Evolutionary conservation across 2,113 vertebrate genomes (phyloP).

Genomic region (Collichthys lucidus): DNA sequence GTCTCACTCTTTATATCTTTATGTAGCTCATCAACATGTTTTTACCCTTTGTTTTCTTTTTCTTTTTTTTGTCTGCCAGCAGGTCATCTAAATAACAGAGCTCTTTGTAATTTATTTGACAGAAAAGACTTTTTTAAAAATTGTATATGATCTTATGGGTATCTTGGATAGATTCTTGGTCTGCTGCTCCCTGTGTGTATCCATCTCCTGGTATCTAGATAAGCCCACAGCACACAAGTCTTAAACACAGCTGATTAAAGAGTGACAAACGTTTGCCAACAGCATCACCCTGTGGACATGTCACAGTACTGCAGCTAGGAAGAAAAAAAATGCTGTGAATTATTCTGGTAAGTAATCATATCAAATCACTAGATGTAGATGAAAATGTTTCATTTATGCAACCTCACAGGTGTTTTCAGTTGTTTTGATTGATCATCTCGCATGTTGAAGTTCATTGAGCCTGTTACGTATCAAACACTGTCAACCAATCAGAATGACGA

Average conservation of each 20-base stretch:
- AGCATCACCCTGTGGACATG: neutral
- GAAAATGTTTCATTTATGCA: neutral
- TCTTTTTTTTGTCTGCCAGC: neutral
- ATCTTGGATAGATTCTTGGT: no score
- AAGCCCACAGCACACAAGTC: neutral
- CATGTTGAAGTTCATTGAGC: neutral
- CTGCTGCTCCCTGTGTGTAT: neutral
- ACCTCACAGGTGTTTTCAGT: neutral
- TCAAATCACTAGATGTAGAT: neutral
- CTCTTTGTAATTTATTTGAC: neutral
- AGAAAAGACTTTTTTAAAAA: neutral
- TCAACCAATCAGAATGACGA: neutral
- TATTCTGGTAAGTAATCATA: neutral
- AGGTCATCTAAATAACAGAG: neutral
- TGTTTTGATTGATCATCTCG: neutral
- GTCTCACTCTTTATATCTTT: constrained; percentile 6
- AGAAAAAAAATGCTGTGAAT: neutral
- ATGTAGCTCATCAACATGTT: neutral
- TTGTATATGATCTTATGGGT: neutral
- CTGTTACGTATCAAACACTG: neutral
- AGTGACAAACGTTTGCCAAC: neutral
- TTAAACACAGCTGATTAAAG: neutral
- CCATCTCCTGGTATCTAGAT: neutral
- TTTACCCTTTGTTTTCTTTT: neutral
- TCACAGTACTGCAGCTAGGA: neutral